phyloP scores from a whole-genome alignment of 1,140 invertebrate genomes.

The Bombus balteatus region DNA sequence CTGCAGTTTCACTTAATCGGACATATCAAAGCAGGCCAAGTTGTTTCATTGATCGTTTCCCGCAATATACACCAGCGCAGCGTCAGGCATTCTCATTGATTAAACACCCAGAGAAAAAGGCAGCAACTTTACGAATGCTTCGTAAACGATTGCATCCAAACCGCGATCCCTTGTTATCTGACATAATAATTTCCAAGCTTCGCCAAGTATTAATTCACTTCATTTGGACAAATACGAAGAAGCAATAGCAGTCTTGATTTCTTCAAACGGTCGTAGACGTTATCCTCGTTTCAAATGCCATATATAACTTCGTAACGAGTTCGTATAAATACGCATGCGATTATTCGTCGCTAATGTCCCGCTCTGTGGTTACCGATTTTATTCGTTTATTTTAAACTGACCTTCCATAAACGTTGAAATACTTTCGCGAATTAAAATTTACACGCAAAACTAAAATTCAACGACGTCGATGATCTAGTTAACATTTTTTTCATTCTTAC shows the following conservation, averaged over 20 bases:
- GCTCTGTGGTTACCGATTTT: too few relatives aligned
- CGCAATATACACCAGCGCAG: not conserved
- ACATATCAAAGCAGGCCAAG: conserved; percentile 28
- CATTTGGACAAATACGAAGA: conserved; percentile 3
- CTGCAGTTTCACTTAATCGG: conserved; percentile 2
- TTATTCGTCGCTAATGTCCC: too few relatives aligned
- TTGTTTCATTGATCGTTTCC: conserved; percentile 39
- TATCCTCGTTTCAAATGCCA: not conserved
- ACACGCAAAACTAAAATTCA: too few relatives aligned
- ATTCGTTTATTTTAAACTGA: too few relatives aligned
- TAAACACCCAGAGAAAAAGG: not conserved
- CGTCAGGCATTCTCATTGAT: conserved; percentile 13
- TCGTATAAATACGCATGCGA: too few relatives aligned
- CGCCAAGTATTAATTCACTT: not conserved
- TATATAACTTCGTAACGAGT: not conserved
- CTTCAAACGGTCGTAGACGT: not conserved
- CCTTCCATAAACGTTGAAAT: too few relatives aligned
- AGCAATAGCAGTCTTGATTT: conserved; percentile 9
- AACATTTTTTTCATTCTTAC: not conserved
- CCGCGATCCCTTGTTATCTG: conserved; percentile 21
- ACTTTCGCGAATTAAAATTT: too few relatives aligned
- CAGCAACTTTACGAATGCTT: not conserved
- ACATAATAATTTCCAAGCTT: conserved; percentile 19
- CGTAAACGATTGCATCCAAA: not conserved
- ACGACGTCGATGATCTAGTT: not conserved